phyloP scores from a whole-genome alignment of 2,888 invertebrate species.

The Ormyrus nitidulus region DNA sequence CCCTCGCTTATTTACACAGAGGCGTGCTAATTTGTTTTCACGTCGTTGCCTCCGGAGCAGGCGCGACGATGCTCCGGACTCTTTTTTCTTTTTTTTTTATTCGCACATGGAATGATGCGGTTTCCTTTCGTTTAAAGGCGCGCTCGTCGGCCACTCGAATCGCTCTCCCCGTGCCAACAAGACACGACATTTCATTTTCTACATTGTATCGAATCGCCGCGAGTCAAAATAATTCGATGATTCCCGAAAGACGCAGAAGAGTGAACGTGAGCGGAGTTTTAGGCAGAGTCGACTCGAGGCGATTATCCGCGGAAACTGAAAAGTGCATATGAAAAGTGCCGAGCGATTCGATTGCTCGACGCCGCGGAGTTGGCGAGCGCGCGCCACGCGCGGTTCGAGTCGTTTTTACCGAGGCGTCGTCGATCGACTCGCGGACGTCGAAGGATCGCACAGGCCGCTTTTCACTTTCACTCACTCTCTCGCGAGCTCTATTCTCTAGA shows the following conservation, averaged over 20 bases:
- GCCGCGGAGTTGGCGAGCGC: neutral
- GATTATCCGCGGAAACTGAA: neutral
- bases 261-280: neutral
- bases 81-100: conserved; percentile 47
- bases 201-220: conserved; percentile 9
- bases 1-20: conserved; percentile 68
- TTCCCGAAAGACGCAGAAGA: neutral
- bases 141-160: conserved; percentile 36
- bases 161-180: neutral
- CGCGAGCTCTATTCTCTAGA: conserved; percentile 15
- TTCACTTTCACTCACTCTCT: neutral
- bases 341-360: conserved; percentile 40
- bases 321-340: neutral
- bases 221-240: neutral
- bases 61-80: conserved; percentile 33
- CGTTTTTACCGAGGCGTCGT: neutral
- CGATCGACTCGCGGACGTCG: conserved; percentile 10
- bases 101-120: conserved; percentile 53
- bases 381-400: conserved; percentile 2
- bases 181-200: neutral
- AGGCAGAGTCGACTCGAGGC: conserved; percentile 21
- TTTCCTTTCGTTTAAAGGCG: conserved; percentile 29
- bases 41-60: neutral
- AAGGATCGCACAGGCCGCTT: conserved; percentile 5
- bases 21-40: conserved; percentile 66